Evolutionary conservation across 1,140 invertebrate genomes (phyloP), one percentile per base, ranked within the genome.

Genomic region (Diachasmimorpha longicaudata): DNA sequence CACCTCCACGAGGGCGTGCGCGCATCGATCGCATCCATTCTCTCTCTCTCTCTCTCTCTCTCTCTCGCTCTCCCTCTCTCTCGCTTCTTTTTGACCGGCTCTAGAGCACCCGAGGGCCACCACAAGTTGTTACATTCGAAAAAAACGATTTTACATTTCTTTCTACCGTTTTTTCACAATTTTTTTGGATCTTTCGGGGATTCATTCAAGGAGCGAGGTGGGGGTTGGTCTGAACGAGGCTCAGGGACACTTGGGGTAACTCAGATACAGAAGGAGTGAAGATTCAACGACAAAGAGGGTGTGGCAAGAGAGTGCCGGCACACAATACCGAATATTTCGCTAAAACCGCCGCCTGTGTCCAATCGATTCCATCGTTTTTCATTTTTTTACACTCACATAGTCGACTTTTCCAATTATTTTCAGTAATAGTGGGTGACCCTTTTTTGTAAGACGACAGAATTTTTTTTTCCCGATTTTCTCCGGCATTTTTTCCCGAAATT

Each of bases 301-400:
- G 77, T 78, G 77, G 77, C 77, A 78, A 52, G 48, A 55, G 31
- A 70, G 72, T 52, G 55, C 63, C 63, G 63, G 63, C 63, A 66
- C 25, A 31, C 2, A 25, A 66, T 16, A 63, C 58, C 72, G 72
- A 74, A 74, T 52, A 52, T 74, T 74, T 74, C 39, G 63, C 58
- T 37, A 73, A 73, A 73, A 73, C 72, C 72, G 55, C 36, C 55
- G 58, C 16, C 63, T 66, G 36, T 63, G 75, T 74, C 23, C 37
- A 52, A 78, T 75, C 72, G 72, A 78, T 78, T 71, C 76, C 58
- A 76, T 75, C 74, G 48, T 70, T 77, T 71, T 75, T 72, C 25
- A 21, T 55, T 39, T 74, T 31, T 23, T 70, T 19, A 44, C 58
- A 68, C 39, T 52, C 52, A 46, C 42, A 4, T 63, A 67, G 16